Evolutionary conservation across 2,888 invertebrate species (phyloP), one percentile per base, ranked within the genome.

Genomic region (Leptopilina drosophilae): DNA sequence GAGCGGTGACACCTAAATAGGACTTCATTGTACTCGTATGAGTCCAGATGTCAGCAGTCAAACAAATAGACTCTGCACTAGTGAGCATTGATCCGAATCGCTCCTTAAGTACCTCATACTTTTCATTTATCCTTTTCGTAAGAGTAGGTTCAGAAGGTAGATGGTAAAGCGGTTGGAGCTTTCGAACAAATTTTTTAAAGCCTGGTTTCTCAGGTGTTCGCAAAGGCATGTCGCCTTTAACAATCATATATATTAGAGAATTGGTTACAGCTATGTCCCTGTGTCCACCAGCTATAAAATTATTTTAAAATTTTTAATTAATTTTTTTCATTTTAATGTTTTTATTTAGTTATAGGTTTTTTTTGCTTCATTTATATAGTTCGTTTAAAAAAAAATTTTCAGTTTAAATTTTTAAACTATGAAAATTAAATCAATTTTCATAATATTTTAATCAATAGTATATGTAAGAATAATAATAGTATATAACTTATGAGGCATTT

Each of bases 61-160:
- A 6, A 20, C 69, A 69, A n/a, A 69, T 46, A 5, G 69, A 46
- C 26, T 69, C 67, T 8, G 12, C 7, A 9, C 5, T 9, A 5
- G 33, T 8, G 9, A 69, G 53, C 11, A 7, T 53, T 49, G 15
- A 11, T 15, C n/a, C 15, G 49, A 26, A 5, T 20, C 26, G 42
- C 5, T 42, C 42, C 7, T 42, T 42, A 42, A 42, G 5, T 6
- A 42, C 7, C 11, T 69, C 69, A 14, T 69, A 69, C 49, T 69
- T 12, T 53, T 53, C 8, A 8, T 42, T 42, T 7, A 69, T 20
- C 26, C 26, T 53, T 15, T 69, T 69, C 6, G 53, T 26, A 11
- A 69, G n/a, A 5, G 69, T 69, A 12, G 69, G 69, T 5, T 69
- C 69, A 5, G 42, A 42, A 14, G 69, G 69, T 42, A 69, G 15